Conservation (phyloP, 2,113 vertebrate species). For the Symphodus melops region DNA sequence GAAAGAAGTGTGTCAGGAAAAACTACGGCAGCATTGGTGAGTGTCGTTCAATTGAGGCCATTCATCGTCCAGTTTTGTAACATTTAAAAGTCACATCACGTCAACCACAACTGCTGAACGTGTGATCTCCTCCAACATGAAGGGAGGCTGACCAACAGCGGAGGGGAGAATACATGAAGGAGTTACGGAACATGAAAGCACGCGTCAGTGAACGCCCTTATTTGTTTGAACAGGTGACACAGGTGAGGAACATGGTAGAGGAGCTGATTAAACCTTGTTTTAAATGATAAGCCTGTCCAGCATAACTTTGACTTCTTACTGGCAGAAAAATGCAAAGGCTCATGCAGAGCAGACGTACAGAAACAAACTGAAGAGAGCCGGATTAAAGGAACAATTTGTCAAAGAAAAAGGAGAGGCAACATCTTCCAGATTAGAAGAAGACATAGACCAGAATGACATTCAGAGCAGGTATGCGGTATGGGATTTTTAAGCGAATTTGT, state of each 20-base stretch:
- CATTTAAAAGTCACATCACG: constrained; percentile 31
- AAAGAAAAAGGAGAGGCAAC: constrained; percentile 79
- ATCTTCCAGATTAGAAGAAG: constrained; percentile 43
- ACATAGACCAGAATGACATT: constrained; percentile 36
- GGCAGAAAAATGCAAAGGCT: constrained; percentile 84
- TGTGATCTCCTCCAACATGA: constrained; percentile 60
- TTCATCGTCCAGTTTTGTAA: constrained; percentile 14
- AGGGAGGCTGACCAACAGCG: constrained; percentile 89
- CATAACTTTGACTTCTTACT: constrained; percentile 16
- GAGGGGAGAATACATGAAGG: constrained; percentile 89
- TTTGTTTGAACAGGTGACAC: constrained; percentile 92
- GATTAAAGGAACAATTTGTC: constrained; percentile 90
- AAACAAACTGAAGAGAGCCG: constrained; percentile 84
- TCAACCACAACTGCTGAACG: constrained; percentile 33
- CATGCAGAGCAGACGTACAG: constrained; percentile 87
- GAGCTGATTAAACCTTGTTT: background rate
- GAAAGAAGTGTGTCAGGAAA: constrained; percentile 87
- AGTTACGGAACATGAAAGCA: constrained; percentile 90
- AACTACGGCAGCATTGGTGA: constrained; percentile 87
- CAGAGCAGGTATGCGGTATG: constrained; percentile 62
- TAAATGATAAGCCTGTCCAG: background rate
- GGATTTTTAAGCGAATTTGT: constrained; percentile 43
- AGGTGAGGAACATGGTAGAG: constrained; percentile 63
- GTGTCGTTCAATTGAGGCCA: constrained; percentile 49
- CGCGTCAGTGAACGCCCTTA: constrained; percentile 89